Evolutionary conservation across 2,888 invertebrate genomes (phyloP).

Genomic region (Mimumesa dahlbomi): DNA sequence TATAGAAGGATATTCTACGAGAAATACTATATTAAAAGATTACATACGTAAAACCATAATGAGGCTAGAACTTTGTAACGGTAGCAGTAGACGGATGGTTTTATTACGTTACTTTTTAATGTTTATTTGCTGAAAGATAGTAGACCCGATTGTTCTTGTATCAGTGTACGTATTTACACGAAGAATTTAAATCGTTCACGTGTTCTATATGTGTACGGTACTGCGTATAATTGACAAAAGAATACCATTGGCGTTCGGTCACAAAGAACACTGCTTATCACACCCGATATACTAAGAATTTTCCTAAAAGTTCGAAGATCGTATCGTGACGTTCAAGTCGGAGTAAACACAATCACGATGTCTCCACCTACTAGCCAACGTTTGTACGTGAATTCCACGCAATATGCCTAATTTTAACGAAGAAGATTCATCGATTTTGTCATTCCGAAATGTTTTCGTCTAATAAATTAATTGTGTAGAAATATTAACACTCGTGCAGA

Average conservation of each 20-base stretch:
- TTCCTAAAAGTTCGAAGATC: slow-evolving; percentile 17
- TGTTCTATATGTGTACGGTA: no score
- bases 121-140: no score
- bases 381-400: neutral
- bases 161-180: neutral
- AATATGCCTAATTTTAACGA: no score
- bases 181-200: no score
- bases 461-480: no score
- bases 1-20: slow-evolving; percentile 2
- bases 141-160: no score
- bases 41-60: no score
- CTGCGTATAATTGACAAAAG: neutral
- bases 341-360: slow-evolving; percentile 1
- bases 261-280: neutral
- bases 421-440: no score
- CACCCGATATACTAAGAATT: neutral
- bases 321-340: neutral
- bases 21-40: neutral
- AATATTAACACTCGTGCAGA: neutral
- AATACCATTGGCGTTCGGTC: neutral
- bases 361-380: no score
- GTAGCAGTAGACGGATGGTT: no score
- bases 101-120: neutral
- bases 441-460: no score
- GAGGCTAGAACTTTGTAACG: no score